Conservation (phyloP, 2,888 invertebrate species). For the Xanthia icteritia region DNA sequence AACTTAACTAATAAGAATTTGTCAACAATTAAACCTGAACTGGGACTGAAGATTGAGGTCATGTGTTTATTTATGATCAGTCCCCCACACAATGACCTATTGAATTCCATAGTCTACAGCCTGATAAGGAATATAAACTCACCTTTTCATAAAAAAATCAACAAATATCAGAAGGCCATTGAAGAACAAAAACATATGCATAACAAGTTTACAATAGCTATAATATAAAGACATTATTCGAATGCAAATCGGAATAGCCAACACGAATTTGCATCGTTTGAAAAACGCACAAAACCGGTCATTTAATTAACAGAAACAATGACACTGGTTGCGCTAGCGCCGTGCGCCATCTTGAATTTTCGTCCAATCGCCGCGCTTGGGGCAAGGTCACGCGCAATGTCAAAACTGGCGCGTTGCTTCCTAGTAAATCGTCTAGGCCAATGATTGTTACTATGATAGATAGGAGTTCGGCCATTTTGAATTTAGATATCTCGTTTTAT, state of each 20-base stretch:
- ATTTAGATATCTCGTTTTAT: slow-evolving; percentile 68
- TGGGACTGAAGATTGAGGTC: slow-evolving; percentile 49
- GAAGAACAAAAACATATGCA: slow-evolving; percentile 20
- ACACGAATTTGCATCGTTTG: slow-evolving; percentile 73
- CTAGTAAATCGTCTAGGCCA: slow-evolving; percentile 86
- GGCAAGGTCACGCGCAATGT: slow-evolving; percentile 88
- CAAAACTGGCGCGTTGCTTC: slow-evolving; percentile 85
- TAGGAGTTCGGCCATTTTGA: slow-evolving; percentile 85
- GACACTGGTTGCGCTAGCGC: slow-evolving; percentile 79
- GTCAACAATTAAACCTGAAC: slow-evolving; percentile 12
- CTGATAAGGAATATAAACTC: slow-evolving; percentile 42
- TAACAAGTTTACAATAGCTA: slow-evolving; percentile 1
- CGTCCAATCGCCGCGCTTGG: slow-evolving; percentile 81
- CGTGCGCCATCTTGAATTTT: slow-evolving; percentile 82
- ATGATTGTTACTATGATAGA: slow-evolving; percentile 83
- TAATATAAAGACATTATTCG: slow-evolving; percentile 22
- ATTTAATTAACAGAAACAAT: slow-evolving; percentile 88
- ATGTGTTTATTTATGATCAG: slow-evolving; percentile 43
- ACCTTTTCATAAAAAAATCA: slow-evolving; percentile 24
- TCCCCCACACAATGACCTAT: slow-evolving; percentile 47
- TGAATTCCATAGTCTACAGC: slow-evolving; percentile 32
- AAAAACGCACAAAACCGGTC: slow-evolving; percentile 86
- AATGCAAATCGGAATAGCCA: slow-evolving; percentile 61
- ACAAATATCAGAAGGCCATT: slow-evolving; percentile 26
- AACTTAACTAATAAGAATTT: slow-evolving; percentile 12